These are phyloP conservation scores for Chaetops frenatus DNA, from an alignment of 2,113 vertebrate species.

Conservation along the genomic window DNA sequence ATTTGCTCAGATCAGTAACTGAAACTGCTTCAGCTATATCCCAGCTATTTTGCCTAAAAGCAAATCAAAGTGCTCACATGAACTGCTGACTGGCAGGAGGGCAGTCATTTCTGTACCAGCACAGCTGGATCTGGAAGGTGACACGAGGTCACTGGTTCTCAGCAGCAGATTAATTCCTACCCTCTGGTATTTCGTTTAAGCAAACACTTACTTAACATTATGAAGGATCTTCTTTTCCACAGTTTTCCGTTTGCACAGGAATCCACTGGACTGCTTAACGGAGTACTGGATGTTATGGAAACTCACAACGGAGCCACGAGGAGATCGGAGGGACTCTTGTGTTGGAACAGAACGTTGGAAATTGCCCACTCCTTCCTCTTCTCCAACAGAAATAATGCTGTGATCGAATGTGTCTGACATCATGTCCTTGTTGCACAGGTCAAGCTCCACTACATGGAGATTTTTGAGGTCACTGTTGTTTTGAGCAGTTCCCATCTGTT, in stretches of 20 bases:
- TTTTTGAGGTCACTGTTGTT: neutral
- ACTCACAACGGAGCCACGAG: conserved; percentile 59
- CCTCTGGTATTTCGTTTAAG: neutral
- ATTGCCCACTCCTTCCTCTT: neutral
- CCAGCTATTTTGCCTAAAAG: neutral
- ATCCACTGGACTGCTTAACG: conserved; percentile 19
- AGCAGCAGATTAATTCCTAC: conserved; percentile 2
- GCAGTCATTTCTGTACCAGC: neutral
- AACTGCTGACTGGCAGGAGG: neutral
- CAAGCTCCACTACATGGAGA: conserved; percentile 11
- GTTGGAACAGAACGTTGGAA: conserved; percentile 46
- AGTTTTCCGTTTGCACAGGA: conserved; percentile 24
- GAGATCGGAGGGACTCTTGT: conserved; percentile 44
- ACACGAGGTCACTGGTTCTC: neutral
- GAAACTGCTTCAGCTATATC: neutral
- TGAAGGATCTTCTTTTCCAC: conserved; percentile 65
- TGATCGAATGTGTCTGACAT: neutral
- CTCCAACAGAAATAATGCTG: neutral
- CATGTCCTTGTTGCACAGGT: neutral
- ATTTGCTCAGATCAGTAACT: neutral
- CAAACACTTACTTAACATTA: conserved; percentile 58
- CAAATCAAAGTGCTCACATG: neutral
- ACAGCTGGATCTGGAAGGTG: conserved; percentile 1
- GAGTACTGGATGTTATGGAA: conserved; percentile 68
- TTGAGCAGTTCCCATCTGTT: conserved; percentile 35